A percentile compares a stretch with the other conserved stretches of the same genome.
phyloP scores from a whole-genome alignment of 1,140 invertebrate genomes.

The Thalassaphorura encarpata region DNA sequence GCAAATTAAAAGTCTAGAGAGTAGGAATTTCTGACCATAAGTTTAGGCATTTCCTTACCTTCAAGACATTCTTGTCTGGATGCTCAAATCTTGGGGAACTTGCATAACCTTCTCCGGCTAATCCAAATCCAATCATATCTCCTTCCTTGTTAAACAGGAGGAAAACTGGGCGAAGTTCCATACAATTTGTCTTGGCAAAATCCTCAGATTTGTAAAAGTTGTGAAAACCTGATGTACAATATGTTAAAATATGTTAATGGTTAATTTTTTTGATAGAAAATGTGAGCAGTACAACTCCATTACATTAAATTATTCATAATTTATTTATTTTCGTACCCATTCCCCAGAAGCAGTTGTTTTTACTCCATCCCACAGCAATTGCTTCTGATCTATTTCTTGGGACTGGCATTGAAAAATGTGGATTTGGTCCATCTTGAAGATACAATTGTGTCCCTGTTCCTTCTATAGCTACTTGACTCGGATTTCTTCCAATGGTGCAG shows the following conservation, averaged over 20 bases:
- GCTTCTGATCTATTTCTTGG: conserved; percentile 8
- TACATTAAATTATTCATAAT: too few species aligned
- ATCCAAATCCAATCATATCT: conserved; percentile 14
- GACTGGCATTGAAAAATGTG: background rate
- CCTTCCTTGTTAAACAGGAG: conserved; percentile 11
- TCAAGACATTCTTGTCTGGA: conserved; percentile 12
- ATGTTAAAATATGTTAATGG: too few species aligned
- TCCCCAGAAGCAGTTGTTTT: conserved; percentile 11
- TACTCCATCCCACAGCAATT: conserved; percentile 2
- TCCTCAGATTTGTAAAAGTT: conserved; percentile 14
- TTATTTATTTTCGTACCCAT: conserved; percentile 22
- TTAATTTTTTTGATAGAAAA: too few species aligned
- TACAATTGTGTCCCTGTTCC: conserved; percentile 12
- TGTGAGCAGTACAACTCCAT: too few species aligned
- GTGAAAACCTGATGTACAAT: conserved; percentile 17
- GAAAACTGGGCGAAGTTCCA: conserved; percentile 2
- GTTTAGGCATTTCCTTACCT: too few species aligned
- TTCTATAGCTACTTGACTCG: background rate
- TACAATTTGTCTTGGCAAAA: conserved; percentile 5
- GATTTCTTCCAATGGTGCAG: conserved; percentile 8
- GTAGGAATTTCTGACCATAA: background rate
- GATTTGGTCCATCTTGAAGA: conserved; percentile 19
- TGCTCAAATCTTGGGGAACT: conserved; percentile 13
- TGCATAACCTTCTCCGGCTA: background rate
- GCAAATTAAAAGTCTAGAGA: background rate